Percentiles rank a stretch among this genome's conserved stretches.
phyloP scores from a whole-genome alignment of 1,140 invertebrate species.

The Ptiloglossa arizonensis region DNA sequence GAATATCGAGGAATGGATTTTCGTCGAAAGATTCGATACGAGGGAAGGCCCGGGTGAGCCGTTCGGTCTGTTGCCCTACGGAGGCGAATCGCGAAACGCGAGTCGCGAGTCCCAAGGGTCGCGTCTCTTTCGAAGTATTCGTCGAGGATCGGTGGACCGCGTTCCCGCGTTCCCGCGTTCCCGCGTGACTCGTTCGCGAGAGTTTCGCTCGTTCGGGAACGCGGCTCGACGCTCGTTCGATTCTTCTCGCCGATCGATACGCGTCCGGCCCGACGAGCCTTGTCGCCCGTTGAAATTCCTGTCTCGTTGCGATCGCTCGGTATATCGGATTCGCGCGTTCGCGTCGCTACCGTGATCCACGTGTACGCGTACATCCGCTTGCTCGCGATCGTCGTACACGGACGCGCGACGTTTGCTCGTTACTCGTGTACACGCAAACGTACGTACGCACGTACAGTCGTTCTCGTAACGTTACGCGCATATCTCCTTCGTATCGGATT shows the following conservation, averaged over 20 bases:
- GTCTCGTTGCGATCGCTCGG: slow-evolving; percentile 10
- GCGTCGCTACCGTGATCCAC: background rate
- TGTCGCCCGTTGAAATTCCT: background rate
- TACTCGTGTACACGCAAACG: slow-evolving; percentile 21
- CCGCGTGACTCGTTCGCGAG: too few species aligned
- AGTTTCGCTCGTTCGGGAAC: background rate
- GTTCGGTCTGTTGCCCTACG: too few species aligned
- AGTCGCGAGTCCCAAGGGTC: background rate
- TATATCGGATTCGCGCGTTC: background rate
- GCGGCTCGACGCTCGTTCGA: background rate
- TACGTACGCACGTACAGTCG: background rate
- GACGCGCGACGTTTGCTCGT: slow-evolving; percentile 1
- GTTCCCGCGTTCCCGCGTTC: too few species aligned
- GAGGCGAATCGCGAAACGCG: too few species aligned
- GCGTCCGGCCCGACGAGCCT: background rate
- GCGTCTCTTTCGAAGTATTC: too few species aligned
- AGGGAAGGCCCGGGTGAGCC: too few species aligned
- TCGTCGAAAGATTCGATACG: background rate
- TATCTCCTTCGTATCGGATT: slow-evolving; percentile 30
- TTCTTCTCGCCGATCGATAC: too few species aligned
- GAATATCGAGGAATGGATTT: slow-evolving; percentile 21
- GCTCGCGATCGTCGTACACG: too few species aligned
- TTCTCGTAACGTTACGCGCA: slow-evolving; percentile 9
- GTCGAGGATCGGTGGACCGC: too few species aligned
- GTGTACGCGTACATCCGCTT: too few species aligned